Conservation (phyloP, 2,113 vertebrate genomes). For the Charadrius vociferus region DNA sequence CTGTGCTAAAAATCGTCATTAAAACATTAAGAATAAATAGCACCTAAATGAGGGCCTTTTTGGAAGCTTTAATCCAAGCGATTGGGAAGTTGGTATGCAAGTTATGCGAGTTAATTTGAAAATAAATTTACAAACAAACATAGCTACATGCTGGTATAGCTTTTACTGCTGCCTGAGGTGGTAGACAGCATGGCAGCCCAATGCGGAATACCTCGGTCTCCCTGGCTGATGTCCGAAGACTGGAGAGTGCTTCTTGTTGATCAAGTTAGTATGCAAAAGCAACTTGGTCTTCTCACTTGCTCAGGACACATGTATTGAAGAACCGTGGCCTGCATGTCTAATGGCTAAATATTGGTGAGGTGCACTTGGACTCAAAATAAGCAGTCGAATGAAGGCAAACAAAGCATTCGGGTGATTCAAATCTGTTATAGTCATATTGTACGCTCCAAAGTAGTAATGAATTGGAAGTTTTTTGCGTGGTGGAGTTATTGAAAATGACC, state of each 20-base stretch:
- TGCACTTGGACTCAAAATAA: neutral
- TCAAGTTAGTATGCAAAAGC: neutral
- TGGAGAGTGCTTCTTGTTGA: neutral
- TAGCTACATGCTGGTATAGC: neutral
- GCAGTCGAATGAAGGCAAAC: neutral
- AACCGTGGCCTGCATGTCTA: neutral
- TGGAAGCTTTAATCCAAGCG: neutral
- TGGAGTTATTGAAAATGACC: neutral
- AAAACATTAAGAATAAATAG: neutral
- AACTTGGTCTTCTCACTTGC: neutral
- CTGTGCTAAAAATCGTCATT: neutral
- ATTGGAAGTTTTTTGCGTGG: neutral
- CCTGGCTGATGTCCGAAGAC: neutral
- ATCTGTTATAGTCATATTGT: neutral
- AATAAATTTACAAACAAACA: neutral
- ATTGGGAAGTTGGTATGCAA: neutral
- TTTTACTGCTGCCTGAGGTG: neutral
- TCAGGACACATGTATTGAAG: neutral
- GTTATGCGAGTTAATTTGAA: neutral
- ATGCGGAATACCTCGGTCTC: neutral
- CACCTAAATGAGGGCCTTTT: neutral
- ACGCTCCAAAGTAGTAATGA: neutral
- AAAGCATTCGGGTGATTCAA: neutral
- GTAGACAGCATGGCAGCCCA: neutral
- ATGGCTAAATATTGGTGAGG: neutral